A percentile compares a stretch with the other conserved stretches of the same genome.
Conservation (phyloP, 2,797 vertebrate species). For the Gorsachius magnificus region DNA sequence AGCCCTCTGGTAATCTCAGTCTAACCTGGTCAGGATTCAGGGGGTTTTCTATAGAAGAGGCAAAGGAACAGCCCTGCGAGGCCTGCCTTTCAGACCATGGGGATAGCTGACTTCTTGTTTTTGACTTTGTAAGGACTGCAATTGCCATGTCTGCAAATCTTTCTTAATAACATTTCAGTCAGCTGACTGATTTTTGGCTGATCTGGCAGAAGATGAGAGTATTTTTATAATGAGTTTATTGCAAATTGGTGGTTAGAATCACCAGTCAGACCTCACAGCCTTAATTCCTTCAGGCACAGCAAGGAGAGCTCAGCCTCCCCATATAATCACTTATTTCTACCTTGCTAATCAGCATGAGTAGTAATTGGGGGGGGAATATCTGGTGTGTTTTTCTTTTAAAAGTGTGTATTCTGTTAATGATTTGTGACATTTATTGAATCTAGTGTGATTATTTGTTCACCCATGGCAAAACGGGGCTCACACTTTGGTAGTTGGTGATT, state of each 20-base stretch:
- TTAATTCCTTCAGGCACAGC: not conserved
- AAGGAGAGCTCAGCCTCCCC: not conserved
- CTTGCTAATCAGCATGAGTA: not conserved
- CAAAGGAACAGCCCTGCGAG: not conserved
- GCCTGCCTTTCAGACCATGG: not conserved
- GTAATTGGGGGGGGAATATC: not conserved
- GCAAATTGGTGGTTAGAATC: not conserved
- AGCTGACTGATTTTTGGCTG: not conserved
- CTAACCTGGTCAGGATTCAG: not conserved
- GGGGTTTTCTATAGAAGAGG: not conserved
- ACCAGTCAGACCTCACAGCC: not conserved
- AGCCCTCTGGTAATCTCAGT: not conserved
- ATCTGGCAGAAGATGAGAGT: not conserved
- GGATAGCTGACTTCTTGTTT: not conserved
- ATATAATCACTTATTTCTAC: not conserved
- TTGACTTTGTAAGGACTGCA: accelerated
- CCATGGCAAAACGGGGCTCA: not conserved
- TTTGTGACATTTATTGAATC: not conserved
- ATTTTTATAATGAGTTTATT: not conserved
- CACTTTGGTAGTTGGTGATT: not conserved
- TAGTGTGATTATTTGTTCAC: not conserved
- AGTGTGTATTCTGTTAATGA: not conserved
- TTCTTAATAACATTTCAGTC: not conserved
- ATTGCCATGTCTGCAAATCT: not conserved
- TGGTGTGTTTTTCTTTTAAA: not conserved